Percentiles rank a stretch among this genome's conserved stretches.
phyloP scores from a whole-genome alignment of 2,888 invertebrate species.

The Coelinius sp. region DNA sequence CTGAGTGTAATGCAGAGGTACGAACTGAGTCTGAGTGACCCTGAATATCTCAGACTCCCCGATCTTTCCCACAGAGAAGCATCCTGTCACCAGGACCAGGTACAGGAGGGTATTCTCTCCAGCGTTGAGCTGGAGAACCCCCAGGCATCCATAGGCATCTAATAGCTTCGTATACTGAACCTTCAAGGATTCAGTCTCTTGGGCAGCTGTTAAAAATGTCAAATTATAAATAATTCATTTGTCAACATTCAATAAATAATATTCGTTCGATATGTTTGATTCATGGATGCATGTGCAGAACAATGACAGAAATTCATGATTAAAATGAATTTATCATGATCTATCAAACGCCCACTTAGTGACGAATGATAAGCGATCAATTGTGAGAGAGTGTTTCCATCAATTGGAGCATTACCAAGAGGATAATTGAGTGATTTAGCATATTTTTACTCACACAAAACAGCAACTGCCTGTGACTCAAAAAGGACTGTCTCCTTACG shows the following conservation, averaged over 20 bases:
- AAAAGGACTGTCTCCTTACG: conserved; percentile 90
- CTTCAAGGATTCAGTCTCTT: conserved; percentile 91
- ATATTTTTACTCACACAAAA: conserved; percentile 76
- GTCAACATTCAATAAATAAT: conserved; percentile 16
- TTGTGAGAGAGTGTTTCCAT: background rate
- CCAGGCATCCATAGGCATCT: conserved; percentile 97
- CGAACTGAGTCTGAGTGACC: conserved; percentile 92
- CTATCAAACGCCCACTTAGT: conserved; percentile 27
- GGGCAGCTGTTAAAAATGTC: conserved; percentile 74
- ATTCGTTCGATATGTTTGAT: background rate
- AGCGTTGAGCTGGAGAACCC: conserved; percentile 90
- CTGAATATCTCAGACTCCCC: conserved; percentile 95
- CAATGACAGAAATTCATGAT: background rate
- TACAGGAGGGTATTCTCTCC: conserved; percentile 89
- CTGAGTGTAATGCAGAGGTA: conserved; percentile 85
- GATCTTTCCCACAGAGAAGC: conserved; percentile 96
- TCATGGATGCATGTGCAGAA: background rate
- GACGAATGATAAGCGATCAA: conserved; percentile 22
- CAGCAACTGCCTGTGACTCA: conserved; percentile 93
- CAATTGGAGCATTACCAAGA: background rate
- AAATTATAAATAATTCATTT: conserved; percentile 22
- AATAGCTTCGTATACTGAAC: conserved; percentile 91
- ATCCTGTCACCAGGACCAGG: conserved; percentile 94
- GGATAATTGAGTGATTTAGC: background rate
- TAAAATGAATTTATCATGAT: background rate